Conservation (phyloP, 2,888 invertebrate species). For the Helicoverpa assulta region DNA sequence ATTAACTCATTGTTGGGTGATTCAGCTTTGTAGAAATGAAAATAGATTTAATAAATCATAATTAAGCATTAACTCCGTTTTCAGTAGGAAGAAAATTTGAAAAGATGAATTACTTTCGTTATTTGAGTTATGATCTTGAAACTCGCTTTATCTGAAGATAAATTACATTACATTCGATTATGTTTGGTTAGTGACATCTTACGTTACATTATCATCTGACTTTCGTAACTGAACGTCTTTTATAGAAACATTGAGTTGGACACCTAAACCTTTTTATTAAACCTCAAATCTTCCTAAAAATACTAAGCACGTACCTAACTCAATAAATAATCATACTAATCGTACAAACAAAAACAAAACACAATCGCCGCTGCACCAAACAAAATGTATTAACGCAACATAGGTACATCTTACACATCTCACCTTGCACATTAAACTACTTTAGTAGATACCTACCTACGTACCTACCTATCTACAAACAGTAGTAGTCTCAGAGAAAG, state of each 20-base stretch:
- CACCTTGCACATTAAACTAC: constrained; percentile 59
- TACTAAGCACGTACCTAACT: too few relatives aligned
- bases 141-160: constrained; percentile 31
- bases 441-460: constrained; percentile 47
- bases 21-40: constrained; percentile 74
- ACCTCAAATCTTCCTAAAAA: too few relatives aligned
- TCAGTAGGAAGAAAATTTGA: constrained; percentile 64
- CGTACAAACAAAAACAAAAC: not conserved
- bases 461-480: constrained; percentile 56
- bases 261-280: too few relatives aligned
- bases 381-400: constrained; percentile 18
- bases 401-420: constrained; percentile 40
- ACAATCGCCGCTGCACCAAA: not conserved
- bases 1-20: constrained; percentile 83
- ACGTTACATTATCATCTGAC: not conserved
- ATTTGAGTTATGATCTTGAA: constrained; percentile 44
- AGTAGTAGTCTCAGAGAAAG: constrained; percentile 70
- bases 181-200: not conserved
- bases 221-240: not conserved
- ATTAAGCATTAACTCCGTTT: constrained; percentile 75
- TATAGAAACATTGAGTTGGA: not conserved
- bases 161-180: constrained; percentile 11
- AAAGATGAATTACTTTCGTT: constrained; percentile 64
- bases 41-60: constrained; percentile 75
- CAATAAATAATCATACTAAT: too few relatives aligned